Percentiles rank a stretch among this genome's conserved stretches.
phyloP scores from a whole-genome alignment of 1,140 invertebrate genomes.

The Atta cephalotes region DNA sequence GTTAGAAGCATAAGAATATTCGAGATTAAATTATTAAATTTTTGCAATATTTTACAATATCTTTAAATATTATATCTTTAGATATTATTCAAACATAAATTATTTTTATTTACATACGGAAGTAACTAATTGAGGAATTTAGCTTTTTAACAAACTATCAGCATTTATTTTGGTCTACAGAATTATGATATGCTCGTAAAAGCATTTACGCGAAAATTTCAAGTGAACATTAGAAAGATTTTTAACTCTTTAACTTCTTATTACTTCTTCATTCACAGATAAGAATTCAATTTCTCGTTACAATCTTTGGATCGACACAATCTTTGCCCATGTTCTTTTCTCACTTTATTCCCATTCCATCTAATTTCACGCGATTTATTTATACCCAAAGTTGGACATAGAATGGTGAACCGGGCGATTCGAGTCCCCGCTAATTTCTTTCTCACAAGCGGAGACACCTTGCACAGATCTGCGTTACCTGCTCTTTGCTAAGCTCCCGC shows the following conservation, averaged over 20 bases:
- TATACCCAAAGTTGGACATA: slow-evolving; percentile 41
- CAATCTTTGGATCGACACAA: background rate
- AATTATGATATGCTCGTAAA: background rate
- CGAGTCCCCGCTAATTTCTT: slow-evolving; percentile 79
- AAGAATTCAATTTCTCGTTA: slow-evolving; percentile 14
- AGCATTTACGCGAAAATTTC: background rate
- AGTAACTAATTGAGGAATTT: background rate
- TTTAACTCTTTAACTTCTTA: background rate
- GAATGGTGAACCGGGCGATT: slow-evolving; percentile 63
- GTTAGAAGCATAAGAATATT: background rate
- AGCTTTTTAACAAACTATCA: background rate
- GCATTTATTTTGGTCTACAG: background rate
- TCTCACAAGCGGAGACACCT: slow-evolving; percentile 77
- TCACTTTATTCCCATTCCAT: slow-evolving; percentile 42
- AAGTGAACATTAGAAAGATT: slow-evolving; percentile 16
- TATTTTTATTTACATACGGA: background rate
- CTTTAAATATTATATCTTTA: background rate
- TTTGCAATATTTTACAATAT: background rate
- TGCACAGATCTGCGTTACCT: slow-evolving; percentile 77
- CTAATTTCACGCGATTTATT: slow-evolving; percentile 49
- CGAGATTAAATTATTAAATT: background rate
- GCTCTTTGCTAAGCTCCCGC: slow-evolving; percentile 72
- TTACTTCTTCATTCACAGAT: background rate
- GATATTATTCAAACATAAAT: background rate
- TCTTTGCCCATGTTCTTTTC: background rate